These are phyloP conservation scores for Plebejus anna DNA, from an alignment of 2,888 invertebrate genomes.

Conservation along the genomic window DNA sequence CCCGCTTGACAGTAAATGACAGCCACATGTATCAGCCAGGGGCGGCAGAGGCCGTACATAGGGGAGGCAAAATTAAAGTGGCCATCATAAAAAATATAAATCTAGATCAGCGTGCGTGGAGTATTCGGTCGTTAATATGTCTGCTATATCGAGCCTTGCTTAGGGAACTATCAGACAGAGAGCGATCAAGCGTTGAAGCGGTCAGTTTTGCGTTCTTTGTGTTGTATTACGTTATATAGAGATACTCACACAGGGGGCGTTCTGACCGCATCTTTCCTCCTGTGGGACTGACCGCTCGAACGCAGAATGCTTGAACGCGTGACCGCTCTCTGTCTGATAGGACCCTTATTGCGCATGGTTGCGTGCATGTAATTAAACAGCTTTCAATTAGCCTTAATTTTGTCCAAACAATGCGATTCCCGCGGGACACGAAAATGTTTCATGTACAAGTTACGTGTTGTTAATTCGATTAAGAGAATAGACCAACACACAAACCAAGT, in stretches of 20 bases:
- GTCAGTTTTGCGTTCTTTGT: too few relatives aligned
- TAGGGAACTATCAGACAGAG: too few relatives aligned
- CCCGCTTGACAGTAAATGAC: not conserved
- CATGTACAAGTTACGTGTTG: not conserved
- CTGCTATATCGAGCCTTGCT: not conserved
- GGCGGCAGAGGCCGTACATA: too few relatives aligned
- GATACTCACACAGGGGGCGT: too few relatives aligned
- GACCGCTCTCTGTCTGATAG: too few relatives aligned
- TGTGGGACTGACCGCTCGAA: too few relatives aligned
- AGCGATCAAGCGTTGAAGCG: too few relatives aligned
- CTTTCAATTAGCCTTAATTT: not conserved
- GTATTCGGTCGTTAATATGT: not conserved
- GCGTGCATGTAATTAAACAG: slow-evolving; percentile 13
- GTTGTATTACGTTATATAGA: too few relatives aligned
- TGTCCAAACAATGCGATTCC: slow-evolving; percentile 1
- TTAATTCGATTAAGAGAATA: not conserved
- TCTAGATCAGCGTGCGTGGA: not conserved
- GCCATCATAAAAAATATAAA: too few relatives aligned
- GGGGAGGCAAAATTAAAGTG: too few relatives aligned
- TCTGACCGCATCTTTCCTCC: too few relatives aligned
- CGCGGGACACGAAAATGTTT: not conserved
- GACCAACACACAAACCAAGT: not conserved
- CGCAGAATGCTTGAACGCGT: too few relatives aligned
- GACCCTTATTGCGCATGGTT: slow-evolving; percentile 1
- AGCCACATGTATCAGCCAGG: not conserved